Evolutionary conservation across 1,140 invertebrate genomes (phyloP).

Genomic region (Drusus annulatus): DNA sequence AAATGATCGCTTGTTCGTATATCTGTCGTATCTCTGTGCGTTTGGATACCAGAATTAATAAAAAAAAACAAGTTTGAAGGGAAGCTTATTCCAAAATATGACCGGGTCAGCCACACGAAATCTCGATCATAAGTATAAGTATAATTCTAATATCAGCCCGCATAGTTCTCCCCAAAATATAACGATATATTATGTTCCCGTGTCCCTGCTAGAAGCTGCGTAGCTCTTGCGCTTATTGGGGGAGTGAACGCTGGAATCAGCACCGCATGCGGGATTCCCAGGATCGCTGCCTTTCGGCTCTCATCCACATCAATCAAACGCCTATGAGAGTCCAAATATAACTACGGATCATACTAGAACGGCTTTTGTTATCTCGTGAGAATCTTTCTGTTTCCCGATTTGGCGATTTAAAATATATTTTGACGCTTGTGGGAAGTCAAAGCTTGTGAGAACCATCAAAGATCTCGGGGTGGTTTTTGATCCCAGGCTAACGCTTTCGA

Average conservation of each 20-base stretch:
- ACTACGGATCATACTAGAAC: not conserved
- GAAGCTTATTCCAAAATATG: too few relatives aligned
- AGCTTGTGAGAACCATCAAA: too few relatives aligned
- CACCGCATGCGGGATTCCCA: slow-evolving; percentile 53
- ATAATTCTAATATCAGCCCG: not conserved
- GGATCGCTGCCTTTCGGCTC: slow-evolving; percentile 14
- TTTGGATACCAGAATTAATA: too few relatives aligned
- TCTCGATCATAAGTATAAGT: too few relatives aligned
- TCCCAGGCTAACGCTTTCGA: too few relatives aligned
- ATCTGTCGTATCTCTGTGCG: too few relatives aligned
- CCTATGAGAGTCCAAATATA: not conserved
- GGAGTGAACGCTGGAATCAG: not conserved
- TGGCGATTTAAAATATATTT: too few relatives aligned
- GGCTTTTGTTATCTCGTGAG: not conserved
- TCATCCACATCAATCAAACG: slow-evolving; percentile 26
- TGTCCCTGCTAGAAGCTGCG: too few relatives aligned
- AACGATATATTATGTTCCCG: not conserved
- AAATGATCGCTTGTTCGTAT: too few relatives aligned
- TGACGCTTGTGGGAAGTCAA: not conserved
- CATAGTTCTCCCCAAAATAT: not conserved
- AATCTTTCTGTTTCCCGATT: slow-evolving; percentile 5
- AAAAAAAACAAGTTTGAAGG: too few relatives aligned
- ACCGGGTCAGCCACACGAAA: too few relatives aligned
- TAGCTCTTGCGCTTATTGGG: not conserved
- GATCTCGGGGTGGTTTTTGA: too few relatives aligned